phyloP scores from a whole-genome alignment of 1,140 invertebrate genomes.

The Drosophila dunni region DNA sequence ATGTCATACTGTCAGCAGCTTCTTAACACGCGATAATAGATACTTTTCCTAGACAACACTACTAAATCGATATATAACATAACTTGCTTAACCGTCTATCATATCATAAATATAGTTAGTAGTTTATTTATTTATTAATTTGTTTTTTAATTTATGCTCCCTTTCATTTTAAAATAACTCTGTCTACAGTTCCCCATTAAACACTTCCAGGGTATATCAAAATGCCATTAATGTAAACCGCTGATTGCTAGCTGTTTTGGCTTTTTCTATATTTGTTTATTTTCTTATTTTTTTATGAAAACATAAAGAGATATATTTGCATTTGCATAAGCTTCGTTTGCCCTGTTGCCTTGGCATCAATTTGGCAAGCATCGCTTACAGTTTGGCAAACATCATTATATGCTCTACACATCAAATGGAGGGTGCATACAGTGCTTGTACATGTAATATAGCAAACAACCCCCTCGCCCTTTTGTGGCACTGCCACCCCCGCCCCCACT shows the following conservation, averaged over 20 bases:
- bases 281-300: conserved; percentile 32
- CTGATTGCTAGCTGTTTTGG: neutral
- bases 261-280: conserved; percentile 1
- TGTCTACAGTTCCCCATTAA: too few species aligned
- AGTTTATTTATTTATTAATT: too few species aligned
- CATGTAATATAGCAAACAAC: neutral
- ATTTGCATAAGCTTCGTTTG: conserved; percentile 51
- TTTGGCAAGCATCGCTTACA: conserved; percentile 71
- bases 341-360: conserved; percentile 69
- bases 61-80: too few species aligned
- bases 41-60: too few species aligned
- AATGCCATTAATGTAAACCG: neutral
- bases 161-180: too few species aligned
- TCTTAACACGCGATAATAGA: too few species aligned
- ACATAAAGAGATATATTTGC: conserved; percentile 47
- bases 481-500: too few species aligned
- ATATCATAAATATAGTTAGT: too few species aligned
- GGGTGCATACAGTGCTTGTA: conserved; percentile 22
- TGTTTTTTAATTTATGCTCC: too few species aligned
- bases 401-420: conserved; percentile 26
- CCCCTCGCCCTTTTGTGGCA: neutral
- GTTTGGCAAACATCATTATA: conserved; percentile 61
- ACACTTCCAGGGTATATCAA: neutral
- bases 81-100: too few species aligned
- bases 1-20: too few species aligned